Percentiles rank a stretch among this genome's conserved stretches.
phyloP scores from a whole-genome alignment of 2,797 vertebrate species.

The Pantherophis alleghaniensis region DNA sequence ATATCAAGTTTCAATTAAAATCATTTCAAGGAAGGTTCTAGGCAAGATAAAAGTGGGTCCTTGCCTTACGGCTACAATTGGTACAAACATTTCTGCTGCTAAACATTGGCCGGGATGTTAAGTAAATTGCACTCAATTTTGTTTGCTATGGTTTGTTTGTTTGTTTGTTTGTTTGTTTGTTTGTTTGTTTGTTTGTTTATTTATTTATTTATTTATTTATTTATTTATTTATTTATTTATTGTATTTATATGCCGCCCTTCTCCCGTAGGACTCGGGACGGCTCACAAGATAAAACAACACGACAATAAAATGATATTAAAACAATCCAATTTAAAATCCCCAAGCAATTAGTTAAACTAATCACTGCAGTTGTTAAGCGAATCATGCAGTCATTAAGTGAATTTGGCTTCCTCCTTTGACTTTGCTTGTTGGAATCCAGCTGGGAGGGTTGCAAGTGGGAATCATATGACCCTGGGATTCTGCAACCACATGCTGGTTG shows the following conservation, averaged over 20 bases:
- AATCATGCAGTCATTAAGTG: not conserved
- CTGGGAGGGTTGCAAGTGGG: not conserved
- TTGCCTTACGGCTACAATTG: not conserved
- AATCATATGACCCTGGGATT: not conserved
- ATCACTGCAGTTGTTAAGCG: too few species aligned
- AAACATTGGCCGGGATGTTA: not conserved
- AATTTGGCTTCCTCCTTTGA: not conserved
- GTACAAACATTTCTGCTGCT: not conserved
- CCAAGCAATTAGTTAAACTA: not conserved
- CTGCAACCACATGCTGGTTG: not conserved
- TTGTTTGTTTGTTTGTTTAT: too few species aligned
- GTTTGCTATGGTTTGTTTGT: not conserved
- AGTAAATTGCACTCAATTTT: not conserved
- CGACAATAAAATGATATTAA: too few species aligned
- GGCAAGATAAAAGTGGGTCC: conserved; percentile 26
- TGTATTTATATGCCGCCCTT: too few species aligned
- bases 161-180: too few species aligned
- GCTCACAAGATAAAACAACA: too few species aligned
- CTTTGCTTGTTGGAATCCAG: not conserved
- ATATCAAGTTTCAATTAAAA: conserved; percentile 79
- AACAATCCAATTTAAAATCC: too few species aligned
- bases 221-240: too few species aligned
- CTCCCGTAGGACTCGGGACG: too few species aligned
- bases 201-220: too few species aligned
- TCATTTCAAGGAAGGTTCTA: conserved; percentile 65